Evolutionary conservation across 1,140 invertebrate species (phyloP).

Genomic region (Aphaenogaster ashmeadi): DNA sequence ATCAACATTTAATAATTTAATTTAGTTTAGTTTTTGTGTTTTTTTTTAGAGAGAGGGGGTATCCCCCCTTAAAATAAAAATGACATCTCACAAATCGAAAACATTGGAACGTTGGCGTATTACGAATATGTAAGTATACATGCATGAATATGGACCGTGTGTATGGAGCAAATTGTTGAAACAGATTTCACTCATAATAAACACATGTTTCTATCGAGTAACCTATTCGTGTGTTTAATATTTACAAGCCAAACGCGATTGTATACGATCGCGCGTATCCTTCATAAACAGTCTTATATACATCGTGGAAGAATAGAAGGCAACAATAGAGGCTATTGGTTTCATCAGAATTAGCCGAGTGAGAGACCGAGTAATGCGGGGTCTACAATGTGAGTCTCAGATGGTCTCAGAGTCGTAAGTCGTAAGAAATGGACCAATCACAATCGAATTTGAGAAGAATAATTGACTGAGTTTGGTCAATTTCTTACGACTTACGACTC

Average conservation of each 20-base stretch:
- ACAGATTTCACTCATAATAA: not conserved
- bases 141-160: too few relatives aligned
- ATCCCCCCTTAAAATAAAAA: not conserved
- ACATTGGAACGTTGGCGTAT: not conserved
- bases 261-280: not conserved
- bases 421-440: too few relatives aligned
- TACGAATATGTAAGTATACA: too few relatives aligned
- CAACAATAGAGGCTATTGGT: not conserved
- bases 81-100: not conserved
- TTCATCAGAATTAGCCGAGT: not conserved
- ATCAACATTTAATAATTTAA: not conserved
- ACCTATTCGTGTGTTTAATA: too few relatives aligned
- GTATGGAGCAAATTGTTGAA: not conserved
- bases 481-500: too few relatives aligned
- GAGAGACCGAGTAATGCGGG: not conserved
- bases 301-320: not conserved
- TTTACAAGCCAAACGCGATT: not conserved
- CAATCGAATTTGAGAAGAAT: too few relatives aligned
- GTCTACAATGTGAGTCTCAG: too few relatives aligned
- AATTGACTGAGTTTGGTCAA: too few relatives aligned
- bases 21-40: not conserved
- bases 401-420: too few relatives aligned
- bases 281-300: too few relatives aligned
- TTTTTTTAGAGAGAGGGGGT: too few relatives aligned
- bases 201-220: too few relatives aligned